These are phyloP conservation scores for Pantala flavescens DNA, from an alignment of 1,140 invertebrate species.

Conservation along the genomic window DNA sequence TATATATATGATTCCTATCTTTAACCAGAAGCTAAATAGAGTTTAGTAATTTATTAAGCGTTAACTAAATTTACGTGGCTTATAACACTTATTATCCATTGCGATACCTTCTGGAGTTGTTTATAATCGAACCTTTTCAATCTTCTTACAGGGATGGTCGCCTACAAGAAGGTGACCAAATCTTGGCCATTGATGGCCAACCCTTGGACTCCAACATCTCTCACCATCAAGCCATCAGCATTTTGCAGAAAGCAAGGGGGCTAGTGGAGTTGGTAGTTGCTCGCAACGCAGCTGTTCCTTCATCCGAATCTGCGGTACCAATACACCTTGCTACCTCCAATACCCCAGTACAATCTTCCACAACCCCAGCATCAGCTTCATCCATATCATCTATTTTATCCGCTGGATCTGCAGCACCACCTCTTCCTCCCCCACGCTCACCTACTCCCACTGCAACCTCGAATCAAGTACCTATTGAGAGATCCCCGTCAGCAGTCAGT, in stretches of 20 bases:
- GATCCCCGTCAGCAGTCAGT: slow-evolving; percentile 55
- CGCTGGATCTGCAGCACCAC: slow-evolving; percentile 24
- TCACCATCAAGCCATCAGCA: slow-evolving; percentile 73
- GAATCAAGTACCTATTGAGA: slow-evolving; percentile 39
- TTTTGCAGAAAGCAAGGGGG: slow-evolving; percentile 67
- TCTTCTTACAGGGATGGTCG: slow-evolving; percentile 57
- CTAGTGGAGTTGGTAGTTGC: slow-evolving; percentile 65
- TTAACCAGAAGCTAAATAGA: no score
- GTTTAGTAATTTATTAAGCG: no score
- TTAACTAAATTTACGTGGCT: no score
- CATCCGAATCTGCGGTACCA: slow-evolving; percentile 20
- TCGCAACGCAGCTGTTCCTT: slow-evolving; percentile 33
- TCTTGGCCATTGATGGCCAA: slow-evolving; percentile 79
- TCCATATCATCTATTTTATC: slow-evolving; percentile 25
- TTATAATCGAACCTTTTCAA: no score
- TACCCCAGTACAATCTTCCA: slow-evolving; percentile 17
- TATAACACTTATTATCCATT: no score
- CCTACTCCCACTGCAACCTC: slow-evolving; percentile 27
- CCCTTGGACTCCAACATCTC: slow-evolving; percentile 73
- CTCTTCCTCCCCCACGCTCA: slow-evolving; percentile 21
- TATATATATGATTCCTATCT: no score
- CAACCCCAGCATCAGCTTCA: slow-evolving; percentile 27
- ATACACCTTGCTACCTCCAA: slow-evolving; percentile 19
- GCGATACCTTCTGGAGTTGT: no score
- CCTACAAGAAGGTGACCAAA: slow-evolving; percentile 73